Conservation (phyloP, 2,113 vertebrate species). For the Syrrhaptes paradoxus region DNA sequence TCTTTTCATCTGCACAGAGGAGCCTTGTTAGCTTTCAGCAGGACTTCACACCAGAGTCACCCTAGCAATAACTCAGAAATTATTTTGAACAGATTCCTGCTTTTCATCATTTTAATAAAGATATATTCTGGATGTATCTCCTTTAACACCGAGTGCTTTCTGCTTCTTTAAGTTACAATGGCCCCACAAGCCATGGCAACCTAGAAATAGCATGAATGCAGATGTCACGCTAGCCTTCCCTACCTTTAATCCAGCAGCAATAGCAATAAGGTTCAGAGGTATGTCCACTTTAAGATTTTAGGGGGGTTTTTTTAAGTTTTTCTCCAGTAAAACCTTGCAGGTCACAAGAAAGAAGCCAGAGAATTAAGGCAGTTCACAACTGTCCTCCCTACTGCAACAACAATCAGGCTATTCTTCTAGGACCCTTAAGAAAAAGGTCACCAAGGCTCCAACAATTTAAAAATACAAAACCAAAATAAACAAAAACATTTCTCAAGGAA, state of each 20-base stretch:
- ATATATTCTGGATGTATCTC: neutral
- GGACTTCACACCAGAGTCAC: neutral
- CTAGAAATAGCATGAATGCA: neutral
- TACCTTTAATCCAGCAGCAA: neutral
- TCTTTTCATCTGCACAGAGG: neutral
- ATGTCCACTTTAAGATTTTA: neutral
- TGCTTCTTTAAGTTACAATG: neutral
- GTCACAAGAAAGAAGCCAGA: neutral
- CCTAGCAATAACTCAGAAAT: neutral
- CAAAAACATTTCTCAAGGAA: constrained; percentile 54
- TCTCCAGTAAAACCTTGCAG: neutral
- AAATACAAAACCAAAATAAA: constrained; percentile 54
- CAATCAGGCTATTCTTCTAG: neutral
- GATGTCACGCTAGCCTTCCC: neutral
- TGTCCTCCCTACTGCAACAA: neutral
- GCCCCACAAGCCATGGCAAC: neutral
- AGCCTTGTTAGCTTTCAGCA: neutral
- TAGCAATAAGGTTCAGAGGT: neutral
- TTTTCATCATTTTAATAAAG: neutral
- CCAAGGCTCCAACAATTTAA: neutral
- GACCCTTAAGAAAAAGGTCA: constrained; percentile 12
- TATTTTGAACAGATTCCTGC: neutral
- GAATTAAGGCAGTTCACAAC: neutral
- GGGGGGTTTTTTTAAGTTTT: neutral
- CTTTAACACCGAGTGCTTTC: neutral